Percentiles rank a stretch among this genome's conserved stretches.
These are phyloP conservation scores for Colossoma macropomum DNA, from an alignment of 2,113 vertebrate genomes.

Conservation along the genomic window DNA sequence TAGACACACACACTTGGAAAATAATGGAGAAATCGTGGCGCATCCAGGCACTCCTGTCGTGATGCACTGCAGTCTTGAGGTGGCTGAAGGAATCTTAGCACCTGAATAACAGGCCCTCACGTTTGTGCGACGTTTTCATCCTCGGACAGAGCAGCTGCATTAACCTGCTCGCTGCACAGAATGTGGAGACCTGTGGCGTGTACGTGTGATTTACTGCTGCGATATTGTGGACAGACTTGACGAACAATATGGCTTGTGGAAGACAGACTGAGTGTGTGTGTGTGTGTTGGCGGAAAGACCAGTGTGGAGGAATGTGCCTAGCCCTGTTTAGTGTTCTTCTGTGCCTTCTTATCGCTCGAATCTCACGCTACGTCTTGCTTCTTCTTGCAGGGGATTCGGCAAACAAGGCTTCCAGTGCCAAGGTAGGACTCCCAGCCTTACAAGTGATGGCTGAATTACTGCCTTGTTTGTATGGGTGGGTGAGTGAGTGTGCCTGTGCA, in stretches of 20 bases:
- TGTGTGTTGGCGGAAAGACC: background rate
- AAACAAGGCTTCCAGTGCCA: constrained; percentile 80
- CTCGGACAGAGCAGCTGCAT: background rate
- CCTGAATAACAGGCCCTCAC: background rate
- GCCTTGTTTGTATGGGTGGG: constrained; percentile 58
- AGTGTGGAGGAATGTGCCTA: constrained; percentile 2
- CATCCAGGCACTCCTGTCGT: background rate
- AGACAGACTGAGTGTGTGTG: background rate
- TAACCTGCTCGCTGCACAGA: background rate
- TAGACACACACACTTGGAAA: background rate
- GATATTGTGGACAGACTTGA: background rate
- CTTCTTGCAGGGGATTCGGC: constrained; percentile 72
- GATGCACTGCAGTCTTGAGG: constrained; percentile 16
- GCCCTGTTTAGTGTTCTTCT: background rate
- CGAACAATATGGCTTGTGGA: background rate
- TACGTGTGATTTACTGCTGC: background rate
- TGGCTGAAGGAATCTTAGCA: background rate
- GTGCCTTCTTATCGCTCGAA: background rate
- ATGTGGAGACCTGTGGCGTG: background rate
- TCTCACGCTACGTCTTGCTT: background rate
- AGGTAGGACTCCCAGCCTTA: constrained; percentile 64
- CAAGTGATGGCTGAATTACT: constrained; percentile 51
- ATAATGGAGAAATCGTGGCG: background rate
- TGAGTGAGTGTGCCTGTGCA: constrained; percentile 60
- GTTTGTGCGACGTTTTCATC: background rate